Percentiles rank a stretch among this genome's conserved stretches.
These are phyloP conservation scores for Thymelicus sylvestris DNA, from an alignment of 2,888 invertebrate genomes.

Conservation along the genomic window DNA sequence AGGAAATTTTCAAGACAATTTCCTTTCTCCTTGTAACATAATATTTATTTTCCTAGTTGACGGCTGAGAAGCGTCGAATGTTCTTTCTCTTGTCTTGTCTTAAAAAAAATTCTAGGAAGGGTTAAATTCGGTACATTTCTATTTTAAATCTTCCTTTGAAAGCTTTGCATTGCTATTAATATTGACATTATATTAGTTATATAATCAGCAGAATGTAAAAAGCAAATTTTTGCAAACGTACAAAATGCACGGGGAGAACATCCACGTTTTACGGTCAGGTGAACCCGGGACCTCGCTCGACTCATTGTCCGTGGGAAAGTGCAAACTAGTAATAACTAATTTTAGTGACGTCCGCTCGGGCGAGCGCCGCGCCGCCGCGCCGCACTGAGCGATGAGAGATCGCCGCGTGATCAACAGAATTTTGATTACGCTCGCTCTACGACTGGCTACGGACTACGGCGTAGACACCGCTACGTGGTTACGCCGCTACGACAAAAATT, in stretches of 20 bases:
- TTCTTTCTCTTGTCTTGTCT: too few relatives aligned
- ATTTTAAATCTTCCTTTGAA: too few relatives aligned
- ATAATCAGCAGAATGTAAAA: background rate
- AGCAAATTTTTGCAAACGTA: background rate
- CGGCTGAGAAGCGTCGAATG: too few relatives aligned
- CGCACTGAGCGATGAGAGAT: slow-evolving; percentile 24
- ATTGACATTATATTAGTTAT: too few relatives aligned
- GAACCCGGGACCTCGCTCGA: slow-evolving; percentile 8
- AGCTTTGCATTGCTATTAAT: too few relatives aligned
- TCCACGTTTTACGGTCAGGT: slow-evolving; percentile 18
- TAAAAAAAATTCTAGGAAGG: too few relatives aligned
- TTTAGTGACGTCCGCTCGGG: slow-evolving; percentile 27
- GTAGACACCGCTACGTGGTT: background rate
- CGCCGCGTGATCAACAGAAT: slow-evolving; percentile 32
- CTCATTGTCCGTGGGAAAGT: slow-evolving; percentile 27
- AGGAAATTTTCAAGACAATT: too few relatives aligned
- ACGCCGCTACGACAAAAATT: background rate
- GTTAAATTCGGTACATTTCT: too few relatives aligned
- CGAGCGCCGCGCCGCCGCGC: background rate
- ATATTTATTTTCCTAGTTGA: too few relatives aligned
- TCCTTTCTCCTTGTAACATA: too few relatives aligned
- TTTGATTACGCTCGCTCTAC: slow-evolving; percentile 33
- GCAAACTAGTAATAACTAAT: slow-evolving; percentile 39
- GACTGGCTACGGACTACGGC: slow-evolving; percentile 9
- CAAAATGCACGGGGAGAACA: slow-evolving; percentile 17